Conservation (phyloP, 2,113 vertebrate species). For the Mastomys natalensis region DNA sequence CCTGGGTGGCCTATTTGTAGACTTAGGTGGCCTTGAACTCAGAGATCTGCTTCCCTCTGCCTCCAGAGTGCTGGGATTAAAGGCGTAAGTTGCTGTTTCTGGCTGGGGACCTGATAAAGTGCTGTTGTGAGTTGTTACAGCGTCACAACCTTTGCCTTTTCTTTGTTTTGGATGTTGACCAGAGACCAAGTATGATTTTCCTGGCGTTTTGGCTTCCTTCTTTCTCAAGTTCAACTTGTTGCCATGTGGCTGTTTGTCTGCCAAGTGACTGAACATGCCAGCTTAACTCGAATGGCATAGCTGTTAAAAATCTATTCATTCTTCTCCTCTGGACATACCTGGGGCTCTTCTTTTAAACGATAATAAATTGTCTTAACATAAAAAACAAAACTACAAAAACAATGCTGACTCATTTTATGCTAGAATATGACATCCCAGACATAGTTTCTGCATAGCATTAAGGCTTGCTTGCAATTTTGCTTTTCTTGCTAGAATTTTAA, state of each 20-base stretch:
- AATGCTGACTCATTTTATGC: background rate
- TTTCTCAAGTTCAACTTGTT: background rate
- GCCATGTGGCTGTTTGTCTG: background rate
- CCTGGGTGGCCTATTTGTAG: background rate
- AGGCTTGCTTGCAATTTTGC: background rate
- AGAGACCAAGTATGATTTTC: background rate
- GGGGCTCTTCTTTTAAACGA: background rate
- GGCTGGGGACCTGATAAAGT: background rate
- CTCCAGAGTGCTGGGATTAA: background rate
- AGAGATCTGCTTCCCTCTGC: background rate
- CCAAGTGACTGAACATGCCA: background rate
- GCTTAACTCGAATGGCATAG: background rate
- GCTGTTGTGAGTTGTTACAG: background rate
- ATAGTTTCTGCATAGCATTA: background rate
- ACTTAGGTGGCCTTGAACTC: background rate
- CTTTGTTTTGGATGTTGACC: background rate
- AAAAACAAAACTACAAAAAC: too few relatives aligned
- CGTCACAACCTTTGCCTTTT: background rate
- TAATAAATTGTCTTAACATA: background rate
- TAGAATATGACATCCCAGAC: background rate
- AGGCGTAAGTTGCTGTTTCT: background rate
- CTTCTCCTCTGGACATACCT: background rate
- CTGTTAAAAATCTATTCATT: background rate
- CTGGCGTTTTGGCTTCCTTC: background rate
- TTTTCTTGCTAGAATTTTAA: constrained; percentile 43